Percentiles rank a stretch among this genome's conserved stretches.
phyloP scores from a whole-genome alignment of 2,113 vertebrate species.

The Calidris pugnax region DNA sequence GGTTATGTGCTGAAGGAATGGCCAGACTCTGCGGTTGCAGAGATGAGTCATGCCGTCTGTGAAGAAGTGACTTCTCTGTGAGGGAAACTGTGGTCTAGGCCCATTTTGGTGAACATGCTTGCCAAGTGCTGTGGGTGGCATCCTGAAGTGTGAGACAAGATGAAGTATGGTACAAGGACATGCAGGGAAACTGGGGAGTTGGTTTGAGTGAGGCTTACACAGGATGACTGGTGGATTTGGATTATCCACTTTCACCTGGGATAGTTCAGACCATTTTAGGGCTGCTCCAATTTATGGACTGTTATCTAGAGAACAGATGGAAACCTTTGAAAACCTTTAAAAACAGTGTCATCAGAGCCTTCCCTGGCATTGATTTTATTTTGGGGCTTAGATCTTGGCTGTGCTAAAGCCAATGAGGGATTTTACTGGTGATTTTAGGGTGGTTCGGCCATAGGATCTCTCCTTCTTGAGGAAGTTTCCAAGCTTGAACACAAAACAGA shows the following conservation, averaged over 20 bases:
- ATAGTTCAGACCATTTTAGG: not conserved
- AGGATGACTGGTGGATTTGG: no score
- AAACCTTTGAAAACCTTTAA: not conserved
- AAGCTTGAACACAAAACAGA: not conserved
- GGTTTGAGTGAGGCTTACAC: not conserved
- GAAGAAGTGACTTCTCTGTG: rapidly evolving
- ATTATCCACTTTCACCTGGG: not conserved
- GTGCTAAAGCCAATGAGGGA: not conserved
- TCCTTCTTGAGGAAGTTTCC: not conserved
- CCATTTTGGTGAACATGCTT: not conserved
- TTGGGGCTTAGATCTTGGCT: not conserved
- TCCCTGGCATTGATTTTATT: not conserved
- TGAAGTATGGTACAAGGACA: rapidly evolving
- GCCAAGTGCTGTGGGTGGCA: no score
- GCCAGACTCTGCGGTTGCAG: not conserved
- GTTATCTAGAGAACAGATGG: not conserved
- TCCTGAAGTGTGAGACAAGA: not conserved
- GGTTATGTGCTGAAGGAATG: not conserved
- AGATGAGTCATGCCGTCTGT: not conserved
- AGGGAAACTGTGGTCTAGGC: not conserved
- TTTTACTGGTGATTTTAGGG: not conserved
- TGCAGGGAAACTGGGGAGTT: rapidly evolving
- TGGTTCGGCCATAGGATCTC: not conserved
- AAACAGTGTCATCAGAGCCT: not conserved
- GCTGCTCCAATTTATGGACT: not conserved